phyloP scores from a whole-genome alignment of 2,888 invertebrate genomes.

The Xylocampa areola region DNA sequence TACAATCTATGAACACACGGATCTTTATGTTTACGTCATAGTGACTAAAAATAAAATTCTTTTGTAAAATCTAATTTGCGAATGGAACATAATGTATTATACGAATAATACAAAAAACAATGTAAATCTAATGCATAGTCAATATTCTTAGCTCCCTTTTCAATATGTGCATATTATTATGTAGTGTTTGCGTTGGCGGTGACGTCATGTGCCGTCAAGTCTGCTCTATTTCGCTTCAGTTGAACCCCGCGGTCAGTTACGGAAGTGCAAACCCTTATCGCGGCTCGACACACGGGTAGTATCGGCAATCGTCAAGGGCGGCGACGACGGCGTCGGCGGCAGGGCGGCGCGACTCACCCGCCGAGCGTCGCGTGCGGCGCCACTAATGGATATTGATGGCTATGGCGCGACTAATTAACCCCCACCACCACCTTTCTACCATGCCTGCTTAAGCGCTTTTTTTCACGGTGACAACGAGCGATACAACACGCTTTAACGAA shows the following conservation, averaged over 20 bases:
- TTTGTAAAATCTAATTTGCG: conserved; percentile 18
- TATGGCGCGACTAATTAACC: conserved; percentile 86
- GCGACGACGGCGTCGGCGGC: conserved; percentile 59
- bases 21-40: not conserved
- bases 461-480: conserved; percentile 68
- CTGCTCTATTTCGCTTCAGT: conserved; percentile 63
- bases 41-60: conserved; percentile 9
- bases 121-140: conserved; percentile 28
- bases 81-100: conserved; percentile 25
- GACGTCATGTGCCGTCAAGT: conserved; percentile 53
- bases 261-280: conserved; percentile 82
- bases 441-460: conserved; percentile 65
- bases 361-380: conserved; percentile 86
- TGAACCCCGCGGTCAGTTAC: conserved; percentile 66
- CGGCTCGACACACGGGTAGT: conserved; percentile 71
- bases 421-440: conserved; percentile 74
- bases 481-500: conserved; percentile 67
- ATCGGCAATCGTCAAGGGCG: conserved; percentile 72
- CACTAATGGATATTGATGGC: conserved; percentile 89
- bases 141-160: conserved; percentile 28
- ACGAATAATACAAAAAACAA: conserved; percentile 24
- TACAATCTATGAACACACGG: not conserved
- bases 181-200: conserved; percentile 21
- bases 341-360: conserved; percentile 61
- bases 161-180: conserved; percentile 29